Conservation (phyloP, 1,140 invertebrate species). For the Coptotermes formosanus region DNA sequence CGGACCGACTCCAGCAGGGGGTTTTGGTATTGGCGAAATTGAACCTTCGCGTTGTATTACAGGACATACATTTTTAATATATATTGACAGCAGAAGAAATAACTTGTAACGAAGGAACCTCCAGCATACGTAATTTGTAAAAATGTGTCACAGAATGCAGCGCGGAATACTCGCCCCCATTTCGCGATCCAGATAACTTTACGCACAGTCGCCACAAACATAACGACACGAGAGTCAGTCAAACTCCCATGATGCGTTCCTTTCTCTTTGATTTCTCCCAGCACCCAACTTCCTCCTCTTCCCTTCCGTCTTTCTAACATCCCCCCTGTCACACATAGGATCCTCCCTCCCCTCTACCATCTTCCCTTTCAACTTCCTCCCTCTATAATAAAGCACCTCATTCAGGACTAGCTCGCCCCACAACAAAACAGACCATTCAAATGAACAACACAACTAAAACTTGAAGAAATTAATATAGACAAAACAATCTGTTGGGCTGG, state of each 20-base stretch:
- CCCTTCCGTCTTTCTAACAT: neutral
- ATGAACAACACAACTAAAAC: neutral
- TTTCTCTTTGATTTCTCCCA: neutral
- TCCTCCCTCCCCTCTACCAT: neutral
- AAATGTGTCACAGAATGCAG: too few species aligned
- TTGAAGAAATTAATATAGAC: neutral
- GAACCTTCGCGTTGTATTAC: too few species aligned
- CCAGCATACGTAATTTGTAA: too few species aligned
- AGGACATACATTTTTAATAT: too few species aligned
- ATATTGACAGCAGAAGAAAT: too few species aligned
- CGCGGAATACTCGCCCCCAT: too few species aligned
- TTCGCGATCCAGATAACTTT: too few species aligned
- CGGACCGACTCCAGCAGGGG: too few species aligned
- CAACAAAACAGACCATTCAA: neutral
- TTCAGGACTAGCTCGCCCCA: neutral
- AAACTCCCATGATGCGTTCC: neutral
- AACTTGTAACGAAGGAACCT: too few species aligned
- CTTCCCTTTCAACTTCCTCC: neutral
- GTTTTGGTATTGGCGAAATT: too few species aligned
- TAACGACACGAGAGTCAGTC: too few species aligned
- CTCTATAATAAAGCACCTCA: constrained; percentile 15
- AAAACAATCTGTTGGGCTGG: neutral
- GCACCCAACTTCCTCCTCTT: neutral
- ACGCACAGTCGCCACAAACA: too few species aligned
- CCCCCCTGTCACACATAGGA: neutral